These are phyloP conservation scores for Saiga tatarica DNA, from an alignment of 2,113 vertebrate genomes.

Conservation along the genomic window DNA sequence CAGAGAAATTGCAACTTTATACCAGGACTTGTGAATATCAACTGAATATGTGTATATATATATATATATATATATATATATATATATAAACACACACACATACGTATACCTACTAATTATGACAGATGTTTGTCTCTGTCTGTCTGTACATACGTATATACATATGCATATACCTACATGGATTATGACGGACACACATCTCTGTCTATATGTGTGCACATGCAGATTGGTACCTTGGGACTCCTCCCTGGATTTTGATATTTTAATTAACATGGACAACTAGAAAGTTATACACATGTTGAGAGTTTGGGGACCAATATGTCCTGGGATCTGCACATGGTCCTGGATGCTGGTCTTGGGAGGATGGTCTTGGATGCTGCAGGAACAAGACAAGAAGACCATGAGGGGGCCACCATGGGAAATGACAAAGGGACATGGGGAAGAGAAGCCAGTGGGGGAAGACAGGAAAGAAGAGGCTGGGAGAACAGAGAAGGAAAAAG, in stretches of 20 bases:
- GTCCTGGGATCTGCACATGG: not conserved
- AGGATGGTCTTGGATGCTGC: not conserved
- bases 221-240: no score
- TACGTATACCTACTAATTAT: not conserved
- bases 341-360: not conserved
- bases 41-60: not conserved
- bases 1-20: conserved; percentile 56
- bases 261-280: not conserved
- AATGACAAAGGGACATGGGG: not conserved
- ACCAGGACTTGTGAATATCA: conserved; percentile 30
- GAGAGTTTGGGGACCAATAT: not conserved
- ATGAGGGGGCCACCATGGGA: not conserved
- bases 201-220: not conserved
- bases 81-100: not conserved
- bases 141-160: not conserved
- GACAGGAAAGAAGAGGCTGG: not conserved
- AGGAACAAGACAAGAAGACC: not conserved
- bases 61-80: not conserved
- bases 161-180: not conserved
- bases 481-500: not conserved
- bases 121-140: not conserved
- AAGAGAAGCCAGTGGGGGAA: not conserved
- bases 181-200: not conserved
- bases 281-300: not conserved
- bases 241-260: not conserved